Evolutionary conservation across 2,797 vertebrate species (phyloP).

Genomic region (Gymnopithys bicolor): DNA sequence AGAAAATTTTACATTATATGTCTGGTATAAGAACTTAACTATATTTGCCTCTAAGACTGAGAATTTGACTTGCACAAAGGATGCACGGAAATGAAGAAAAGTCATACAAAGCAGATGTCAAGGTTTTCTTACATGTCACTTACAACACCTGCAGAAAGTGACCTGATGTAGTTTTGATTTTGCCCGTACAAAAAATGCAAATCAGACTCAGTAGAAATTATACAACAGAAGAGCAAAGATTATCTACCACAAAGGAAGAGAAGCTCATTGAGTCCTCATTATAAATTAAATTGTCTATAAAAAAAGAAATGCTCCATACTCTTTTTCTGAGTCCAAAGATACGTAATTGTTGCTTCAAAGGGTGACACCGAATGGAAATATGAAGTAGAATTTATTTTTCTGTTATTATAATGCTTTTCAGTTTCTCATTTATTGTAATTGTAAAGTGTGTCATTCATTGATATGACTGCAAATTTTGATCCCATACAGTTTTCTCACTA

Average conservation of each 20-base stretch:
- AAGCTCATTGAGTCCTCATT: neutral
- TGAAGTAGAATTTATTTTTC: neutral
- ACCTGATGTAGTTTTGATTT: neutral
- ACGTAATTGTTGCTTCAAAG: neutral
- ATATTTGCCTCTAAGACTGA: neutral
- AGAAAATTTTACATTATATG: neutral
- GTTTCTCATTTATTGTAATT: neutral
- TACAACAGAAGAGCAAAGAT: neutral
- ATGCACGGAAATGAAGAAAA: neutral
- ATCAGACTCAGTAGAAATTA: slow-evolving; percentile 9
- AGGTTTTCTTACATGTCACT: neutral
- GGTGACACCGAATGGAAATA: neutral
- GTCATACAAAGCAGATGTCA: neutral
- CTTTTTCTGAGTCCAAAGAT: neutral
- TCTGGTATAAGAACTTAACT: neutral
- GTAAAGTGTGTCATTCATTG: neutral
- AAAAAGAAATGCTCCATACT: neutral
- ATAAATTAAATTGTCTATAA: neutral
- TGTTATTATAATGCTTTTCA: neutral
- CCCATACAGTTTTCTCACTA: neutral
- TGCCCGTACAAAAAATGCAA: neutral
- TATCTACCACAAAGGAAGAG: neutral
- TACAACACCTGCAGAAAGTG: slow-evolving; percentile 8
- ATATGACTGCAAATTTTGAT: neutral
- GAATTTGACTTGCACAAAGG: slow-evolving; percentile 17